Percentiles rank a stretch among this genome's conserved stretches.
Conservation (phyloP, 2,888 invertebrate species). For the Muschampia plurimacula region DNA sequence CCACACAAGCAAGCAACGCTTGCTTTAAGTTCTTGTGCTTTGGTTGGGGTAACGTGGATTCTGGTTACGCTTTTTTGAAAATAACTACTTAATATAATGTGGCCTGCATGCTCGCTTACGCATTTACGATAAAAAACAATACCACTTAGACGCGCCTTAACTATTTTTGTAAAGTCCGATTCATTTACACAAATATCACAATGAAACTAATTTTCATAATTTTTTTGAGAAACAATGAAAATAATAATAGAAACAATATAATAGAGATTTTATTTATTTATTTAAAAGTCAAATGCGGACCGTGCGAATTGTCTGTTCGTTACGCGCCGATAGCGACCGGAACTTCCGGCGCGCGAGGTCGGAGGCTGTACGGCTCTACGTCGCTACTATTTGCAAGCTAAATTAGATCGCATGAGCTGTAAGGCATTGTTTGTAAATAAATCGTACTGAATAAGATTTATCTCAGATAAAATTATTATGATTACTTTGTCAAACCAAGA, state of each 20-base stretch:
- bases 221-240: neutral
- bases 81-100: too few relatives aligned
- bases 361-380: conserved; percentile 4
- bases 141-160: too few relatives aligned
- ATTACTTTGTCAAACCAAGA: neutral
- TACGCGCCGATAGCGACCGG: conserved; percentile 23
- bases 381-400: conserved; percentile 6
- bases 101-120: too few relatives aligned
- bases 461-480: neutral
- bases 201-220: neutral
- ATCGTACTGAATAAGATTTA: neutral
- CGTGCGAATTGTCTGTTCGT: conserved; percentile 1
- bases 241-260: neutral
- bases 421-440: conserved; percentile 24
- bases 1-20: too few relatives aligned
- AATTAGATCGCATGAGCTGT: neutral
- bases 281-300: too few relatives aligned
- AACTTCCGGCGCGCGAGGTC: conserved; percentile 30
- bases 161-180: neutral
- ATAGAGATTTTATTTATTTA: neutral
- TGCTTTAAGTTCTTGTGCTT: too few relatives aligned
- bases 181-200: neutral
- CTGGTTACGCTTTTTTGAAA: too few relatives aligned
- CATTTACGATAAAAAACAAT: too few relatives aligned
- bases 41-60: too few relatives aligned